A percentile compares a stretch with the other conserved stretches of the same genome.
phyloP scores from a whole-genome alignment of 1,140 invertebrate genomes.

The Zaprionus nigranus region DNA sequence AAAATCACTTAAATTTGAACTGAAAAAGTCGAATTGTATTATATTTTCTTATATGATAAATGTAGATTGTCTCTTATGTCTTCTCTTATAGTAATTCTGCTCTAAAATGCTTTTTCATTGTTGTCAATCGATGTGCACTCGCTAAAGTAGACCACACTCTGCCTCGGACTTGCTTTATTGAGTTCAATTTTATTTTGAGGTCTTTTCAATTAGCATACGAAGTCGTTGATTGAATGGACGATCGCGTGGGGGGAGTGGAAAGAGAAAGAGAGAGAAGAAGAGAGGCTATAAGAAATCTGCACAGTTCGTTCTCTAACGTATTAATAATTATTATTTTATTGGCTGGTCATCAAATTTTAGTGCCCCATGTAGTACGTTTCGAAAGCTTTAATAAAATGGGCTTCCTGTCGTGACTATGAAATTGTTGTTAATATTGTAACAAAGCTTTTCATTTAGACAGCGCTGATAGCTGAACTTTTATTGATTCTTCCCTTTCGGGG shows the following conservation, averaged over 20 bases:
- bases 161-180: slow-evolving; percentile 59
- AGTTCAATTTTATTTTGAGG: slow-evolving; percentile 79
- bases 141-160: slow-evolving; percentile 15
- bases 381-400: slow-evolving; percentile 37
- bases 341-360: slow-evolving; percentile 52
- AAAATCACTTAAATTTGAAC: not conserved
- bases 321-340: slow-evolving; percentile 70
- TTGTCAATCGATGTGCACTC: slow-evolving; percentile 67
- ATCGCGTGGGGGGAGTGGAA: not conserved
- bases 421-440: slow-evolving; percentile 48
- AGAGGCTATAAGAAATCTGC: slow-evolving; percentile 43
- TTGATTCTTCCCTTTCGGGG: slow-evolving; percentile 2
- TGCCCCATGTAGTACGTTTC: slow-evolving; percentile 30
- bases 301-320: slow-evolving; percentile 36
- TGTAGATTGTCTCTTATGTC: not conserved
- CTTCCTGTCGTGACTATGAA: slow-evolving; percentile 54
- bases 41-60: not conserved
- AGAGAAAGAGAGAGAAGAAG: not conserved
- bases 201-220: slow-evolving; percentile 76
- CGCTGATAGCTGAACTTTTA: not conserved
- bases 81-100: slow-evolving; percentile 2
- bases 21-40: not conserved
- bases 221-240: slow-evolving; percentile 48
- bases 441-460: slow-evolving; percentile 57
- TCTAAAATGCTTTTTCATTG: slow-evolving; percentile 28